Evolutionary conservation across 1,140 invertebrate species (phyloP).

Genomic region (Drosophila pallidifrons): DNA sequence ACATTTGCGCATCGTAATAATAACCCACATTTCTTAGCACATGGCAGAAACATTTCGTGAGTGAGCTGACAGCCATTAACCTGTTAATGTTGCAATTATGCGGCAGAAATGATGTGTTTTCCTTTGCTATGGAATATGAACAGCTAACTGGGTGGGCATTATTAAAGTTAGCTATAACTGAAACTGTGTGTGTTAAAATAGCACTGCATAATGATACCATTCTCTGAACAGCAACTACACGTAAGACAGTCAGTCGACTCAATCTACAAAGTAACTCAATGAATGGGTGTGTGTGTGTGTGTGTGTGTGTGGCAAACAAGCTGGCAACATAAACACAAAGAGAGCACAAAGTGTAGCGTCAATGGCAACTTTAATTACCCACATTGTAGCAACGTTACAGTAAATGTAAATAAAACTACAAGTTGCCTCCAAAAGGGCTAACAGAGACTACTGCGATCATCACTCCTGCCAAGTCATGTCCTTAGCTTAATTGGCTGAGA

Average conservation of each 20-base stretch:
- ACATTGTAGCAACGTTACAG: constrained; percentile 60
- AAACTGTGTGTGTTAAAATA: constrained; percentile 24
- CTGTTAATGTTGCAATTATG: constrained; percentile 82
- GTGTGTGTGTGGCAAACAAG: constrained; percentile 44
- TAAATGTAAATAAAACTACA: constrained; percentile 56
- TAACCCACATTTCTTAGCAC: constrained; percentile 62
- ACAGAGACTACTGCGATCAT: not conserved
- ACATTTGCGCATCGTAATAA: constrained; percentile 75
- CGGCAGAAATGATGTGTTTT: constrained; percentile 70
- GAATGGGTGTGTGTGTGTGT: not conserved
- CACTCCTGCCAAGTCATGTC: not conserved
- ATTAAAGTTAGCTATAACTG: constrained; percentile 49
- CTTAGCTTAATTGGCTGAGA: constrained; percentile 14
- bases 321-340: constrained; percentile 61
- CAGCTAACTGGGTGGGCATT: constrained; percentile 24
- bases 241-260: not conserved
- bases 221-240: not conserved
- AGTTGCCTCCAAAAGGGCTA: constrained; percentile 31
- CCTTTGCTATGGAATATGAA: not conserved
- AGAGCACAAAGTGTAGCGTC: constrained; percentile 38
- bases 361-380: constrained; percentile 76
- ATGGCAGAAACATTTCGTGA: constrained; percentile 55
- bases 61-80: constrained; percentile 66
- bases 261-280: constrained; percentile 37
- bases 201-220: constrained; percentile 36